Percentiles rank a stretch among this genome's conserved stretches.
Evolutionary conservation across 2,888 invertebrate genomes (phyloP).

Genomic region (Alloscopus bannaensis): DNA sequence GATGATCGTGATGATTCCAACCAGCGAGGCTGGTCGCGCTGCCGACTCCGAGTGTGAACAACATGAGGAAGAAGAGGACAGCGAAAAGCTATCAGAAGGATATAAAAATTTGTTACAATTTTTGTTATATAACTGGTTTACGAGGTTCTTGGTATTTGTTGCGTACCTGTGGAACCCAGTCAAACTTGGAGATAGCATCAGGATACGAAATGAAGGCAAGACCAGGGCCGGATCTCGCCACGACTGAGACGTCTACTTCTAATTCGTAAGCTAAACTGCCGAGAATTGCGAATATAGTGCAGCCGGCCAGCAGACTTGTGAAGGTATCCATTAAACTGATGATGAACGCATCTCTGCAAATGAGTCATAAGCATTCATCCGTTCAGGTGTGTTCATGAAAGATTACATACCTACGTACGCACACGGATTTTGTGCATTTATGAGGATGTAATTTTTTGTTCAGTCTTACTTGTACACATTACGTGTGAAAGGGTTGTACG

Average conservation of each 20-base stretch:
- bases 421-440: constrained; percentile 1
- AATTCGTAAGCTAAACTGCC: constrained; percentile 85
- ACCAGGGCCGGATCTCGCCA: constrained; percentile 85
- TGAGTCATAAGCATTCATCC: constrained; percentile 7
- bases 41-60: constrained; percentile 84
- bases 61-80: constrained; percentile 88
- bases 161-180: constrained; percentile 66
- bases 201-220: constrained; percentile 79
- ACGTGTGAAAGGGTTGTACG: constrained; percentile 85
- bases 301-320: constrained; percentile 84
- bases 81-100: constrained; percentile 81
- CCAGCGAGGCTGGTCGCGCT: constrained; percentile 84
- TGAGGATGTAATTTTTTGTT: too few species aligned
- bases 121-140: too few species aligned
- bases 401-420: neutral
- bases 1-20: constrained; percentile 82
- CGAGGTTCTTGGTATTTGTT: too few species aligned
- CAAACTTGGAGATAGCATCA: constrained; percentile 80
- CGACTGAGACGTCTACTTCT: constrained; percentile 79
- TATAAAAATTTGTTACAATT: neutral
- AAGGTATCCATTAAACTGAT: constrained; percentile 89
- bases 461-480: constrained; percentile 81
- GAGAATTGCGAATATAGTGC: constrained; percentile 80
- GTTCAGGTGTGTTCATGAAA: too few species aligned
- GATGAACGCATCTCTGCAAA: constrained; percentile 84